Evolutionary conservation across 2,888 invertebrate genomes (phyloP).

Genomic region (Oithona nana): DNA sequence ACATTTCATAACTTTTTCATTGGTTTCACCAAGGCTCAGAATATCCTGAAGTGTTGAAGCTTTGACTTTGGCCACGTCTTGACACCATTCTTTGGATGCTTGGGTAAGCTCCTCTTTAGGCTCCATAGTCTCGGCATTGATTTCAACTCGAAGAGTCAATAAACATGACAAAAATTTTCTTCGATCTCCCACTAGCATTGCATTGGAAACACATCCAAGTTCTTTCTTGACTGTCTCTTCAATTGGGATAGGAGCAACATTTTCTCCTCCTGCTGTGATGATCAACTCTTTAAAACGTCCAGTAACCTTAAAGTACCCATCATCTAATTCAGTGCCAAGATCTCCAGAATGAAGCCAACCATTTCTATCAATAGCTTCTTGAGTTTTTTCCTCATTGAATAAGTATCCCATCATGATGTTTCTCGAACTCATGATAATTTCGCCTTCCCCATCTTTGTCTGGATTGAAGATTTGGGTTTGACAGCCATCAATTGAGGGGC

Average conservation of each 20-base stretch:
- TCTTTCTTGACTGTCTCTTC: neutral
- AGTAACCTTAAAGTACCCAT: neutral
- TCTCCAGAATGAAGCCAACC: slow-evolving; percentile 7
- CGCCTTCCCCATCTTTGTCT: slow-evolving; percentile 51
- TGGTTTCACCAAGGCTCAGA: neutral
- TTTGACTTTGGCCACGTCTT: neutral
- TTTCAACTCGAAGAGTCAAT: slow-evolving; percentile 63
- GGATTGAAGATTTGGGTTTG: slow-evolving; percentile 43
- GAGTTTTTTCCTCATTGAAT: slow-evolving; percentile 50
- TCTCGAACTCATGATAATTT: slow-evolving; percentile 58
- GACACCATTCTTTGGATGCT: slow-evolving; percentile 47
- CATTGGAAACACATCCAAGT: slow-evolving; percentile 41
- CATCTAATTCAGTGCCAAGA: neutral
- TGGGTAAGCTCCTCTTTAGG: slow-evolving; percentile 47
- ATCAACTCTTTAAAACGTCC: slow-evolving; percentile 10
- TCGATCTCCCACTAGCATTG: slow-evolving; percentile 64
- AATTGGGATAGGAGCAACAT: slow-evolving; percentile 3
- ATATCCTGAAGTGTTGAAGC: slow-evolving; percentile 1
- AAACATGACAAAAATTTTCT: slow-evolving; percentile 66
- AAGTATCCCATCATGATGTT: slow-evolving; percentile 85
- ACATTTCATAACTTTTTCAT: slow-evolving; percentile 34
- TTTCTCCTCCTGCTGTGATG: slow-evolving; percentile 8
- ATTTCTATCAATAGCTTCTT: slow-evolving; percentile 29
- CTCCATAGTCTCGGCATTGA: slow-evolving; percentile 47
- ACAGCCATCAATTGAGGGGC: slow-evolving; percentile 32